Evolutionary conservation across 2,113 vertebrate genomes (phyloP).

Genomic region (Ginglymostoma cirratum): DNA sequence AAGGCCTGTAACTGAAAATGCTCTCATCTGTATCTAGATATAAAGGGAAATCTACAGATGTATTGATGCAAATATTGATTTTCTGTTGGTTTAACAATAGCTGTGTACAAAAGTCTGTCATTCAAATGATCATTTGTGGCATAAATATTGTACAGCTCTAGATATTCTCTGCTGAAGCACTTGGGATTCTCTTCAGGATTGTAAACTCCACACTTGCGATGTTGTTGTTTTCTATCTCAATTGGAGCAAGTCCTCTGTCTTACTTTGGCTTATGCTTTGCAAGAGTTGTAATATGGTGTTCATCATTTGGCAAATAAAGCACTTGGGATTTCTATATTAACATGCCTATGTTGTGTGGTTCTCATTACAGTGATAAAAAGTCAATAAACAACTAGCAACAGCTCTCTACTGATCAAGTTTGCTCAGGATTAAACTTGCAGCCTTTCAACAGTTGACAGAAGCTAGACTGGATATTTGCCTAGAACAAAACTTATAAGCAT

Average conservation of each 20-base stretch:
- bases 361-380: background rate
- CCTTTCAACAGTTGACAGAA: background rate
- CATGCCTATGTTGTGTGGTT: background rate
- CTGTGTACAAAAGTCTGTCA: background rate
- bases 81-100: background rate
- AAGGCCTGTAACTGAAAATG: too few relatives aligned
- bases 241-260: background rate
- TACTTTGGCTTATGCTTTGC: background rate
- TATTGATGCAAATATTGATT: background rate
- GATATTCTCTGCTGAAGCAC: background rate
- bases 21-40: too few relatives aligned
- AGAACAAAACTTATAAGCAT: background rate
- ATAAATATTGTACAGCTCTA: background rate
- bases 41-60: too few relatives aligned
- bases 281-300: background rate
- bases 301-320: background rate
- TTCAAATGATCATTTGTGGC: background rate
- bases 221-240: background rate
- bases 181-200: background rate
- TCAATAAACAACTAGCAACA: background rate
- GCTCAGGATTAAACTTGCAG: background rate
- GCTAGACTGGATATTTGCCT: background rate
- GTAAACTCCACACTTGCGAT: background rate
- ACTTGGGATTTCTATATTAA: too few relatives aligned
- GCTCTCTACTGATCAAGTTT: background rate